These are phyloP conservation scores for Poeciliopsis prolifica DNA, from an alignment of 2,113 vertebrate species.

Conservation along the genomic window DNA sequence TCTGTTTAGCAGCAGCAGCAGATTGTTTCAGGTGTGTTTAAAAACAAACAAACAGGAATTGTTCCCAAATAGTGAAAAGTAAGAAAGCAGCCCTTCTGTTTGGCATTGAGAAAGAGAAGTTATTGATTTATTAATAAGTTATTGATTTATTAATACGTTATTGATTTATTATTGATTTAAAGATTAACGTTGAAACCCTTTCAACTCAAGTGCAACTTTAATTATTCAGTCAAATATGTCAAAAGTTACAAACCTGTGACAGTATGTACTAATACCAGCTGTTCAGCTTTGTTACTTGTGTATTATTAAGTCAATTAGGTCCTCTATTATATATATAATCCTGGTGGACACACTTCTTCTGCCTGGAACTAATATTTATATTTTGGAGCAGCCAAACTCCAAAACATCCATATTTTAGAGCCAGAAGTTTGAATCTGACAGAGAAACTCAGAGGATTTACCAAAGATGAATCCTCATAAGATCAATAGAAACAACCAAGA, in stretches of 20 bases:
- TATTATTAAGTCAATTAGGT: neutral
- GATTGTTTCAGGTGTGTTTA: too few relatives aligned
- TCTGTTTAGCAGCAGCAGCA: too few relatives aligned
- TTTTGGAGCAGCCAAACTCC: neutral
- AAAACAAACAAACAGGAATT: too few relatives aligned
- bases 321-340: neutral
- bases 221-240: too few relatives aligned
- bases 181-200: too few relatives aligned
- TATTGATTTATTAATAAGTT: neutral
- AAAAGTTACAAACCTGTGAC: neutral
- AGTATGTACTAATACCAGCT: neutral
- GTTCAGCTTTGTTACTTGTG: neutral
- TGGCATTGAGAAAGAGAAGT: neutral
- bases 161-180: too few relatives aligned
- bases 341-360: neutral
- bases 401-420: too few relatives aligned
- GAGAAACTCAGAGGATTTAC: neutral
- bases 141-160: too few relatives aligned
- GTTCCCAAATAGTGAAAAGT: neutral
- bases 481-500: too few relatives aligned
- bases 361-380: neutral
- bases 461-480: too few relatives aligned
- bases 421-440: neutral
- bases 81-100: neutral
- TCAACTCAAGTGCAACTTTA: too few relatives aligned